Base-by-base conservation (phyloP, 92 coral and sea anemone species). In the Porites divaricata region DNA sequence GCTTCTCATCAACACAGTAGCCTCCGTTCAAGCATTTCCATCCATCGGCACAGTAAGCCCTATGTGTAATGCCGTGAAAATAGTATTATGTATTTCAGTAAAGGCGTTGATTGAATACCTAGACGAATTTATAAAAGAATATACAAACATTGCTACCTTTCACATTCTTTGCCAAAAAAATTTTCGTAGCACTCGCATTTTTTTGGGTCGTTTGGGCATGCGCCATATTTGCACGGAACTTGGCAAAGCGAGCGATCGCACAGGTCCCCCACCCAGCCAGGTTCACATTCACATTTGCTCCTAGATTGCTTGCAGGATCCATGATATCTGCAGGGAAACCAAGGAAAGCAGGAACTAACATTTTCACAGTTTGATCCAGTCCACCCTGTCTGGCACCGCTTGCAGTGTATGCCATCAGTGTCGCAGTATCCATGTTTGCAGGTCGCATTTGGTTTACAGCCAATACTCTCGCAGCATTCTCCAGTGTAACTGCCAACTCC, bases 201-300 rank as follows among this genome's bases (percentile, higher is more conserved):
- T 59, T 77, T 89, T n/a, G 98, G 98, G 24, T 94, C 98, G 75
- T 81, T 77, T 45, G 95, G 95, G 57, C 98, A 94, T 62, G 93
- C 78, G 10, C 98, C 98, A 57, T 78, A 94, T 20, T 56, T 72
- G 67, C 98, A 94, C 22, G 85, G 81, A 20, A 94, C 91, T 20
- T 71, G 25, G 75, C 98, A 94, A 67, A 87, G 81, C 2, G 95
- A 87, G 50, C 98, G 91, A 79, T 94, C 98, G 71, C 98, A 94
- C 65, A 89, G 93, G 89, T 94, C 98, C 6, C 98, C 98, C 62
- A 88, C 85, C 98, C 95, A 94, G 28, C 98, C 98, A 14, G 98
- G 95, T 28, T 94, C 98, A 71, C 98, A 94, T 35, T 94, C 98
- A 73, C 98, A 92, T 74, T 64, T 83, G 78, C 93, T 92, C 90